Percentiles rank a stretch among this genome's conserved stretches.
Evolutionary conservation across 1,140 invertebrate genomes (phyloP).

Genomic region (Drosophila saltans): DNA sequence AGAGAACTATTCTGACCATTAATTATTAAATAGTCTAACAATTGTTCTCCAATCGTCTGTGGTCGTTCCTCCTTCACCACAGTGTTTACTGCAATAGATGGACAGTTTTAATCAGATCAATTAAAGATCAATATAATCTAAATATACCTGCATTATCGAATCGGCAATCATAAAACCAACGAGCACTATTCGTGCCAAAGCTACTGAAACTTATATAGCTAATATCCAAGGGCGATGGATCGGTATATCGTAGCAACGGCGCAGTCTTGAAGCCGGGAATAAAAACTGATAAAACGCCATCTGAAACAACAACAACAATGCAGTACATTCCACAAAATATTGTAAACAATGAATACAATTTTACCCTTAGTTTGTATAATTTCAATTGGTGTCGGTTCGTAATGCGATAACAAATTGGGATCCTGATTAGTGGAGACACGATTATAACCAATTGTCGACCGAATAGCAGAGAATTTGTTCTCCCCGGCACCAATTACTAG

Average conservation of each 20-base stretch:
- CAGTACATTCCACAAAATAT: background rate
- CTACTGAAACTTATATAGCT: conserved; percentile 76
- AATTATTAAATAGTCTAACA: conserved; percentile 44
- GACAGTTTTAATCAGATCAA: too few relatives aligned
- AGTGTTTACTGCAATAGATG: conserved; percentile 28
- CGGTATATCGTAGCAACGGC: conserved; percentile 60
- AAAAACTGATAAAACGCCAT: conserved; percentile 67
- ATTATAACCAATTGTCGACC: conserved; percentile 56
- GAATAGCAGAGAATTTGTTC: conserved; percentile 77
- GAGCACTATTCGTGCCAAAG: conserved; percentile 64
- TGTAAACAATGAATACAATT: conserved; percentile 4
- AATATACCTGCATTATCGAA: conserved; percentile 67
- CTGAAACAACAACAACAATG: conserved; percentile 24
- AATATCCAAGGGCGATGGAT: conserved; percentile 55
- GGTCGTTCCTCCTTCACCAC: conserved; percentile 32
- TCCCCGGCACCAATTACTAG: conserved; percentile 77
- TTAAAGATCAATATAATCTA: too few relatives aligned
- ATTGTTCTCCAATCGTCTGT: conserved; percentile 21
- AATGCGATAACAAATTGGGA: conserved; percentile 57
- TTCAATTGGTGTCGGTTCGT: conserved; percentile 79
- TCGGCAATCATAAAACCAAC: conserved; percentile 77
- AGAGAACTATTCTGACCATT: conserved; percentile 55
- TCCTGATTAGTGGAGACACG: conserved; percentile 74
- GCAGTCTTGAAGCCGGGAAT: conserved; percentile 72
- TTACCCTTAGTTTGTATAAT: conserved; percentile 77